Evolutionary conservation across 2,888 invertebrate genomes (phyloP).

Genomic region (Lottia scabra): DNA sequence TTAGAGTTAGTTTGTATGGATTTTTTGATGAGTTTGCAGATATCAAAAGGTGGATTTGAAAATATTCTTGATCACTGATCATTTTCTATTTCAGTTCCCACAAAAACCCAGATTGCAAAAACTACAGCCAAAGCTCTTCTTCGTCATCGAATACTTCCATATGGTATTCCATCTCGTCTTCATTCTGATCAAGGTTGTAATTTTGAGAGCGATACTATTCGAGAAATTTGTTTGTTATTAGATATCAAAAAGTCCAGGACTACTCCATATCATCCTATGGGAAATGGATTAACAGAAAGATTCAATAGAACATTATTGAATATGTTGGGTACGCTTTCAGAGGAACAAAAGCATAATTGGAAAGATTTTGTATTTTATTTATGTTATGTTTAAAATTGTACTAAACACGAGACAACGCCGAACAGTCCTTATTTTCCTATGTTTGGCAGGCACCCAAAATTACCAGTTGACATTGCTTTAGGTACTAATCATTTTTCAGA

Average conservation of each 20-base stretch:
- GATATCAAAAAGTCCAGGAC: not conserved
- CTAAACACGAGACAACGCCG: not conserved
- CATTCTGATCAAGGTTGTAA: not conserved
- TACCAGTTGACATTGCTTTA: not conserved
- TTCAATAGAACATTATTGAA: not conserved
- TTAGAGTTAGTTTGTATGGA: conserved; percentile 23
- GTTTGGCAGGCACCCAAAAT: not conserved
- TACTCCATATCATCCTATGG: not conserved
- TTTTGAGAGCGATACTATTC: not conserved
- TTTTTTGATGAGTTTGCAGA: too few relatives aligned
- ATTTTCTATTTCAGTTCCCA: not conserved
- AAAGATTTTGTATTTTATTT: not conserved
- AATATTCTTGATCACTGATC: not conserved
- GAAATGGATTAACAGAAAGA: not conserved
- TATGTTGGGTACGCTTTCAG: not conserved
- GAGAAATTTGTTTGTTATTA: not conserved
- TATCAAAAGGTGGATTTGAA: not conserved
- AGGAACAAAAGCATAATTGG: not conserved
- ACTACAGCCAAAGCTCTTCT: not conserved
- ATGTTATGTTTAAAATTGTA: not conserved
- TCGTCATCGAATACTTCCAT: not conserved
- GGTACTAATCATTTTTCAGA: not conserved
- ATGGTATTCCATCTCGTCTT: not conserved
- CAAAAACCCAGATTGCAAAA: not conserved
- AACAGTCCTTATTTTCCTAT: not conserved